Evolutionary conservation across 1,140 invertebrate genomes (phyloP).

Genomic region (Geopemphigus sp.): DNA sequence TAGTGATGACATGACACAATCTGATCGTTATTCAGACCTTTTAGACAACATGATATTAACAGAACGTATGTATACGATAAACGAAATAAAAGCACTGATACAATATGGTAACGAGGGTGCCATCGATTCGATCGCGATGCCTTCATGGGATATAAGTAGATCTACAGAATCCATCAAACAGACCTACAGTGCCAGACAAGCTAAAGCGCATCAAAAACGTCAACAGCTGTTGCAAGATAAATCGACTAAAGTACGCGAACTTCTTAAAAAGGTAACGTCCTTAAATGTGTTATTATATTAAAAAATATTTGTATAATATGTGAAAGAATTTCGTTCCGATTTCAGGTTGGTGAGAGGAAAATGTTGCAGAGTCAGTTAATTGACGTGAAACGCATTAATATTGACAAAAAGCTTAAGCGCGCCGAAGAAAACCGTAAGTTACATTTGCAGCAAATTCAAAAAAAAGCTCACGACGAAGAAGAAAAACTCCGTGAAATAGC

Average conservation of each 20-base stretch:
- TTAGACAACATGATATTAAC: constrained; percentile 44
- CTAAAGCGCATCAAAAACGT: constrained; percentile 75
- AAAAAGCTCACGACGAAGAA: constrained; percentile 96
- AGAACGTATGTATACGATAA: constrained; percentile 43
- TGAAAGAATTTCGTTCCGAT: neutral
- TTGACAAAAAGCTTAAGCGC: constrained; percentile 81
- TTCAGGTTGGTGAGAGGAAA: constrained; percentile 82
- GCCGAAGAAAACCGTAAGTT: constrained; percentile 89
- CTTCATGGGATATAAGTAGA: constrained; percentile 32
- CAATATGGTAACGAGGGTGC: constrained; percentile 43
- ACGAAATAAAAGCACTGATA: constrained; percentile 45
- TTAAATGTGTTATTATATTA: neutral
- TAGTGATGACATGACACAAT: constrained; percentile 48
- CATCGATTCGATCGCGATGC: constrained; percentile 45
- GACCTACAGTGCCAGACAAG: constrained; percentile 71
- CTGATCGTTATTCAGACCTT: constrained; percentile 43
- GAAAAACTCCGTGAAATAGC: constrained; percentile 96
- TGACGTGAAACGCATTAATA: constrained; percentile 76
- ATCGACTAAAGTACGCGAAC: constrained; percentile 77
- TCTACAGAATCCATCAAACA: constrained; percentile 46
- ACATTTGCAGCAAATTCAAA: constrained; percentile 76
- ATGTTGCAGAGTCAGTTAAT: constrained; percentile 81
- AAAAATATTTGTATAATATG: neutral
- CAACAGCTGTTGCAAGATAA: constrained; percentile 79
- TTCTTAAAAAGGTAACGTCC: constrained; percentile 70